Evolutionary conservation across 23 tunicate genomes (phyloP).

Genomic region (Corella eumyota): DNA sequence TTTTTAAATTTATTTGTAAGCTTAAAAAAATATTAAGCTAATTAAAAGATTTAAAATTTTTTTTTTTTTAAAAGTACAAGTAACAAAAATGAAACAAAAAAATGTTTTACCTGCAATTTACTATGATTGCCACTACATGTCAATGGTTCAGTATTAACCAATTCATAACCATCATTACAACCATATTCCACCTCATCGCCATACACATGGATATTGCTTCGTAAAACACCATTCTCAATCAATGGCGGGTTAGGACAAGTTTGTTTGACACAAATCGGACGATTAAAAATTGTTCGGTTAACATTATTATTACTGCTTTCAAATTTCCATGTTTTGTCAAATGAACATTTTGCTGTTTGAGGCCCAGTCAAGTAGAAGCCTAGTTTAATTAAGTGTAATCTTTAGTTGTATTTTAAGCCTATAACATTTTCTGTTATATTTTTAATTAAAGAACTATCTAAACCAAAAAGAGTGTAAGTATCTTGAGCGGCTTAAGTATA

Average conservation of each 20-base stretch:
- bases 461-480: no score
- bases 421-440: no score
- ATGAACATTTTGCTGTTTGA: constrained; percentile 16
- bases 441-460: no score
- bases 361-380: constrained; percentile 37
- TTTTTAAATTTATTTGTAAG: neutral
- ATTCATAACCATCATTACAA: constrained; percentile 33
- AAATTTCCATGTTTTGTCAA: constrained; percentile 33
- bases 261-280: constrained; percentile 13
- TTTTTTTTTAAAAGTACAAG: neutral
- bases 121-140: neutral
- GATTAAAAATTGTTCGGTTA: neutral
- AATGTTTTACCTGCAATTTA: neutral
- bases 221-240: constrained; percentile 8
- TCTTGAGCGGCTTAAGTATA: no score
- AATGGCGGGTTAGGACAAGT: constrained; percentile 18
- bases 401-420: no score
- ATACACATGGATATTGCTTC: constrained; percentile 10
- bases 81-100: neutral
- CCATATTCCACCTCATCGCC: constrained; percentile 40
- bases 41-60: neutral
- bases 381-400: no score
- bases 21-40: neutral
- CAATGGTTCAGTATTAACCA: neutral
- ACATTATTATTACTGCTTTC: constrained; percentile 1